Evolutionary conservation across 2,888 invertebrate species (phyloP), one percentile per base, ranked within the genome.

Genomic region (Acutogordius australiensis): DNA sequence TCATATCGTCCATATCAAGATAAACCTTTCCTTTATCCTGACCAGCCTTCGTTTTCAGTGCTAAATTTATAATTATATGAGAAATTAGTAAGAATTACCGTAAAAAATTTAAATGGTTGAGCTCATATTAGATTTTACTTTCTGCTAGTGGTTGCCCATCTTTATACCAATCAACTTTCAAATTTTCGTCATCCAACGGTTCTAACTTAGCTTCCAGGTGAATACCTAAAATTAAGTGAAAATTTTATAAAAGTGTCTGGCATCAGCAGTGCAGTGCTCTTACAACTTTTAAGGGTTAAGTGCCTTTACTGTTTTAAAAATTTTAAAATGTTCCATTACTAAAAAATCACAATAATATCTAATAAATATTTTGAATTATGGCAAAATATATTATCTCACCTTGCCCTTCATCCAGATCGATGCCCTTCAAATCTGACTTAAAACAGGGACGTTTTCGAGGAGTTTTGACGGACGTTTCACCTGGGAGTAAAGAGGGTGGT

Each of bases 121-220:
- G 18, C 8, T 13, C 8, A 37, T 13, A 8, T 37, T 37, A 13
- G 18, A 37, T 13, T 13, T 2, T 60, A 62, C 64, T 65, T 2
- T 66, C 66, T 2, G 2, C n/a, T 30, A 61, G 21, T 2, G 66
- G 66, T 61, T 67, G 66, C 59, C 67, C 68, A 62, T 70, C 67
- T 62, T 66, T 65, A 61, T 67, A 63, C 69, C 69, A 69, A 26
- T 65, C 73, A 69, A 75, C 72, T 60, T 69, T 70, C 68, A 75
- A 28, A 45, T 57, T 30, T 28, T 4, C 8, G 29, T 60, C 59
- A 28, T 60, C 37, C 18, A 26, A 37, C 2, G 60, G 60, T 28
- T 60, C 60, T 8, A 60, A 28, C 27, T 45, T 60, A 45, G 60
- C 60, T 59, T 60, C 60, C 18, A 60, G 60, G 28, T 60, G 60